These are phyloP conservation scores for Brachyistius frenatus DNA, from an alignment of 2,113 vertebrate genomes.

Conservation along the genomic window DNA sequence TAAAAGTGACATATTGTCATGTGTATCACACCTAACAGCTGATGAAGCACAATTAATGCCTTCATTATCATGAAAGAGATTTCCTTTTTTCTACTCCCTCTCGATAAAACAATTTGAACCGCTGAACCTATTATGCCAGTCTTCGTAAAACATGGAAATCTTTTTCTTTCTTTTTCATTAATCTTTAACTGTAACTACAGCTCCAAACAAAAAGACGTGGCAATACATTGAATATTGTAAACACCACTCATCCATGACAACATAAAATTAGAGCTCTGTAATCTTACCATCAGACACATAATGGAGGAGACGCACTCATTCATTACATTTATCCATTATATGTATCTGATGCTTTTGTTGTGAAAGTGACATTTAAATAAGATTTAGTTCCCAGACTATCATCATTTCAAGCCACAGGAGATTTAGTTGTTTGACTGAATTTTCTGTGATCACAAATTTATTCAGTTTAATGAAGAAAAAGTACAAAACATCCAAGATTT, in stretches of 20 bases:
- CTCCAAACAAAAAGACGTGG: not conserved
- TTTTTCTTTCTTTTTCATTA: not conserved
- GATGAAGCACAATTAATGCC: not conserved
- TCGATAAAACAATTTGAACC: not conserved
- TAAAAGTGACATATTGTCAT: too few species aligned
- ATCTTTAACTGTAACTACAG: not conserved
- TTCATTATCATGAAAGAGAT: too few species aligned
- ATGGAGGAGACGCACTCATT: not conserved
- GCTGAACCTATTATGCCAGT: not conserved
- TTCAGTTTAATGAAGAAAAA: not conserved
- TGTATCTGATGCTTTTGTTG: constrained; percentile 6
- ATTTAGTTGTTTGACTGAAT: not conserved
- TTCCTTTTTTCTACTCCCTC: not conserved
- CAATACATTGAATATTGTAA: constrained; percentile 6
- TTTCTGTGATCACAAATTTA: not conserved
- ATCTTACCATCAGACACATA: constrained; percentile 1
- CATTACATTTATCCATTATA: constrained; percentile 14
- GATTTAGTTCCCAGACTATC: constrained; percentile 4
- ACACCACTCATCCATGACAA: constrained; percentile 10
- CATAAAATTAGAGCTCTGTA: constrained; percentile 15
- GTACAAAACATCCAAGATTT: not conserved
- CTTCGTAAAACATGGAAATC: not conserved
- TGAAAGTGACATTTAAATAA: constrained; percentile 1
- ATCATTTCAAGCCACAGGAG: not conserved
- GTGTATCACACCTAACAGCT: not conserved